Evolutionary conservation across 2,888 invertebrate species (phyloP).

Genomic region (Heliconius ismenius): DNA sequence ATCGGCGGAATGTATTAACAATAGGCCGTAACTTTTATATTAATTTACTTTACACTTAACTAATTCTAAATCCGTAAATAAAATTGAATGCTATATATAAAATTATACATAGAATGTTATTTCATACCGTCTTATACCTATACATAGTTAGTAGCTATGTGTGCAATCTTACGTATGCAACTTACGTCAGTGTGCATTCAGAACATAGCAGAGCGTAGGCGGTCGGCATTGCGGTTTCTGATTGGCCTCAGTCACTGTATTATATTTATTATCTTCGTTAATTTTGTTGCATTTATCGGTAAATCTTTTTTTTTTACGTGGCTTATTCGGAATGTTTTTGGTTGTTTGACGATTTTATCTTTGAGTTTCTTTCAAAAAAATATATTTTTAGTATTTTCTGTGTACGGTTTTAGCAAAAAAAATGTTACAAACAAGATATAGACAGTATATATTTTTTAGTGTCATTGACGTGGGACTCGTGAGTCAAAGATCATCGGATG

Average conservation of each 20-base stretch:
- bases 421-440: not conserved
- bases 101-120: not conserved
- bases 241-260: slow-evolving; percentile 16
- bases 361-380: no score
- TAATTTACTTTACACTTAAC: not conserved
- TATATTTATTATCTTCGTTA: not conserved
- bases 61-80: not conserved
- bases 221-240: slow-evolving; percentile 38
- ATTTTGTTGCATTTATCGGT: not conserved
- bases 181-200: slow-evolving; percentile 49
- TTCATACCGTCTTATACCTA: not conserved
- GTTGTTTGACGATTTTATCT: not conserved
- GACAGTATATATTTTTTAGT: not conserved
- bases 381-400: no score
- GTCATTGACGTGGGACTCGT: slow-evolving; percentile 16
- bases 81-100: not conserved
- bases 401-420: not conserved
- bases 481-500: slow-evolving; percentile 32
- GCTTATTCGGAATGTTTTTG: not conserved
- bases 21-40: no score
- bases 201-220: slow-evolving; percentile 44
- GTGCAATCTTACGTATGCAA: slow-evolving; percentile 41
- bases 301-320: not conserved
- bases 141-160: slow-evolving; percentile 22
- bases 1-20: no score